Evolutionary conservation across 2,888 invertebrate genomes (phyloP).

Genomic region (Leptodirus hochenwartii): DNA sequence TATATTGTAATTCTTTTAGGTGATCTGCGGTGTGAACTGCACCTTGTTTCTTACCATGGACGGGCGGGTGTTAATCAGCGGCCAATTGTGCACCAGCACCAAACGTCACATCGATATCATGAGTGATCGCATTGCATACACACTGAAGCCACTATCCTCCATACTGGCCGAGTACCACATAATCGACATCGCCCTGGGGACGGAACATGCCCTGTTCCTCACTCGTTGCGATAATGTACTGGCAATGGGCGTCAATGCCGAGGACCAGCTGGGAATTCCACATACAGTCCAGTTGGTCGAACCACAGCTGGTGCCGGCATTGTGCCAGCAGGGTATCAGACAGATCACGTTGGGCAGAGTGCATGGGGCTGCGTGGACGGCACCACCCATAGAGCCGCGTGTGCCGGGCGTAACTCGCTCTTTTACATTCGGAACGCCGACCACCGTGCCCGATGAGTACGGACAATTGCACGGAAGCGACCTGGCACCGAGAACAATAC

Average conservation of each 20-base stretch:
- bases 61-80: slow-evolving; percentile 41
- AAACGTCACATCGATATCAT: slow-evolving; percentile 31
- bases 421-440: slow-evolving; percentile 32
- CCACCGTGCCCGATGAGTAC: slow-evolving; percentile 36
- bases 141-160: slow-evolving; percentile 33
- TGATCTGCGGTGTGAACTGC: slow-evolving; percentile 42
- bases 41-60: slow-evolving; percentile 39
- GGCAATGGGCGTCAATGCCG: slow-evolving; percentile 44
- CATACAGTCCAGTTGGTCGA: slow-evolving; percentile 35
- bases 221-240: slow-evolving; percentile 36
- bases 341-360: slow-evolving; percentile 44
- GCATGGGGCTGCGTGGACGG: slow-evolving; percentile 45
- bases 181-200: slow-evolving; percentile 39
- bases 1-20: no score
- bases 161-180: slow-evolving; percentile 30
- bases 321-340: slow-evolving; percentile 33
- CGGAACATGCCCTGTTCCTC: slow-evolving; percentile 39
- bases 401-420: slow-evolving; percentile 28
- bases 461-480: slow-evolving; percentile 31
- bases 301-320: slow-evolving; percentile 32
- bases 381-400: slow-evolving; percentile 30
- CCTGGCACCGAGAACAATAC: slow-evolving; percentile 31
- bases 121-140: slow-evolving; percentile 30
- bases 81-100: slow-evolving; percentile 38
- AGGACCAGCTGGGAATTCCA: slow-evolving; percentile 40